Evolutionary conservation across 35 echinoderm and acorn worm genomes (phyloP), one percentile per base, ranked within the genome.

Genomic region (Heliocidaris erythrogramma): DNA sequence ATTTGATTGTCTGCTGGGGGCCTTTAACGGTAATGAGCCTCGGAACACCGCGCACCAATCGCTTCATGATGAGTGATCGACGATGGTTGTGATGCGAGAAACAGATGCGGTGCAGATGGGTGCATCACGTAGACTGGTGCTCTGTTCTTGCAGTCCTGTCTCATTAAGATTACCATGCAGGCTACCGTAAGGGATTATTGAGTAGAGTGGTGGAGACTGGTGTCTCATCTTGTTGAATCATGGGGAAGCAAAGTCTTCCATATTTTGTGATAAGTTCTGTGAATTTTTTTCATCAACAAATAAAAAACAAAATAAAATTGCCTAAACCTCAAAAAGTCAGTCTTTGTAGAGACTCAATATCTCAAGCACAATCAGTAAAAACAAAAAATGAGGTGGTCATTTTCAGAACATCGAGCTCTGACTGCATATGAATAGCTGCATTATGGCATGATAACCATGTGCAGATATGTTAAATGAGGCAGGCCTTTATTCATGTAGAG

Each of bases 31-130:
- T 61, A 59, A 93, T 93, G 50, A 93, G 59, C 48, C 47, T 18
- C 92, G 17, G 59, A 31, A 13, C 47, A n/a, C 59, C 50, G 92
- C 10, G 52, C 60, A 86, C 29, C 78, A 71, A 94, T 94, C 93
- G 32, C 59, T 35, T 59, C 13, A 29, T 85, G 91, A 92, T 29
- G 91, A 92, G 91, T 92, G 91, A 92, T 92, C 91, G 48, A 92
- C 49, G 50, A 16, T 48, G 47, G 91, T 16, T 11, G 3, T 92
- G 91, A 92, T 92, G 91, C 91, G 49, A 49, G 48, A 59, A 92
- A 48, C 91, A 92, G 91, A 92, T 92, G 91, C 49, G 24, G 17
- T 32, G 29, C 91, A 92, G 91, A 92, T 92, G 91, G 91, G 27
- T 27, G 31, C 31, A 92, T 92, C 91, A 89, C 2, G 13, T 14